These are phyloP conservation scores for Coregonus clupeaformis DNA, from an alignment of 2,113 vertebrate species.

Conservation along the genomic window DNA sequence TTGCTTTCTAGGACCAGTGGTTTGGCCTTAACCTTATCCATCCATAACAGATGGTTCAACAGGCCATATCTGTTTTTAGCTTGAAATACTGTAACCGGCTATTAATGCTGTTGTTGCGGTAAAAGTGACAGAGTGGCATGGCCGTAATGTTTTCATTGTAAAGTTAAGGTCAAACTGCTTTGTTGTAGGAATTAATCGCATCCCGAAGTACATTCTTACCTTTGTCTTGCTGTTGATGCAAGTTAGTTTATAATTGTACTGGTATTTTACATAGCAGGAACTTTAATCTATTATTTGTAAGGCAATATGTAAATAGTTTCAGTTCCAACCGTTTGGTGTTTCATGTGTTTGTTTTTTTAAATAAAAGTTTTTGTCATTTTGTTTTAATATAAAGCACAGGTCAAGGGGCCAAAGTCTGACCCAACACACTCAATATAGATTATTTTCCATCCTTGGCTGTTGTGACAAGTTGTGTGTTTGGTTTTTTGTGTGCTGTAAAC, in stretches of 20 bases:
- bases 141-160: constrained; percentile 26
- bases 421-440: constrained; percentile 2
- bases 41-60: constrained; percentile 1
- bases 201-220: constrained; percentile 43
- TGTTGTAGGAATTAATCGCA: constrained; percentile 31
- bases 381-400: constrained; percentile 8
- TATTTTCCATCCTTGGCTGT: constrained; percentile 12
- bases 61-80: not conserved
- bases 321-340: constrained; percentile 12
- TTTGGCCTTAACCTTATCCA: not conserved
- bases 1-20: not conserved
- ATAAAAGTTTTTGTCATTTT: not conserved
- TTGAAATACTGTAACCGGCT: not conserved
- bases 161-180: constrained; percentile 43
- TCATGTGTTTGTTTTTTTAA: not conserved
- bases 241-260: constrained; percentile 43
- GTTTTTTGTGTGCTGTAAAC: constrained; percentile 20
- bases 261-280: constrained; percentile 53
- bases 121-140: not conserved
- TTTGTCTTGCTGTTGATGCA: constrained; percentile 43
- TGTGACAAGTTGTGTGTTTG: constrained; percentile 10
- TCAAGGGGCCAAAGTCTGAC: not conserved
- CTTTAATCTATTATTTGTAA: constrained; percentile 35
- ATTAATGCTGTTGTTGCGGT: not conserved
- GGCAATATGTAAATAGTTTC: constrained; percentile 27